Percentiles rank a stretch among this genome's conserved stretches.
phyloP scores from a whole-genome alignment of 2,113 vertebrate genomes.

The Crotalus tigris region DNA sequence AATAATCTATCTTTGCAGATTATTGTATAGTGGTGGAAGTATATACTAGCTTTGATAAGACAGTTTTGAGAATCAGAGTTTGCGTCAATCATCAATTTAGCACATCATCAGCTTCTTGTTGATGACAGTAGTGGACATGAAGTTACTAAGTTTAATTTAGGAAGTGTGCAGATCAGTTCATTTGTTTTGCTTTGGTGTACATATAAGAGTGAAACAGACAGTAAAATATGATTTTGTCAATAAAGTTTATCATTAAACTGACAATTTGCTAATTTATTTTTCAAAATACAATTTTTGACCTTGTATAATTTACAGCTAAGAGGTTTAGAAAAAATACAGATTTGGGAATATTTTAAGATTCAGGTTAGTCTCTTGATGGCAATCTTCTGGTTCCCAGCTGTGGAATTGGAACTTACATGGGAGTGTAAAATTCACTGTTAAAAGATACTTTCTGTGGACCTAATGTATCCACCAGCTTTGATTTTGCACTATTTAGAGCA shows the following conservation, averaged over 20 bases:
- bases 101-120: conserved; percentile 43
- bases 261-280: background rate
- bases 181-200: conserved; percentile 24
- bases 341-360: background rate
- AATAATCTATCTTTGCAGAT: background rate
- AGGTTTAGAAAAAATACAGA: background rate
- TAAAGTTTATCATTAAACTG: background rate
- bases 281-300: conserved; percentile 2
- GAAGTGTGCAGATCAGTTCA: conserved; percentile 59
- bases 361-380: background rate
- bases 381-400: background rate
- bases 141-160: conserved; percentile 62
- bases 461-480: background rate
- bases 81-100: conserved; percentile 47
- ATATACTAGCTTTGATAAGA: conserved; percentile 19
- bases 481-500: background rate
- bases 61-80: conserved; percentile 25
- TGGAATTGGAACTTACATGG: background rate
- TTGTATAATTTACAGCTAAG: background rate
- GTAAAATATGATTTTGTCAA: conserved; percentile 2
- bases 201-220: conserved; percentile 22
- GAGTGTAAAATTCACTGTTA: background rate
- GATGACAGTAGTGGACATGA: conserved; percentile 51
- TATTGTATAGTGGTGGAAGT: background rate
- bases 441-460: background rate